phyloP scores from a whole-genome alignment of 2,888 invertebrate species.

The Adela reaumurella region DNA sequence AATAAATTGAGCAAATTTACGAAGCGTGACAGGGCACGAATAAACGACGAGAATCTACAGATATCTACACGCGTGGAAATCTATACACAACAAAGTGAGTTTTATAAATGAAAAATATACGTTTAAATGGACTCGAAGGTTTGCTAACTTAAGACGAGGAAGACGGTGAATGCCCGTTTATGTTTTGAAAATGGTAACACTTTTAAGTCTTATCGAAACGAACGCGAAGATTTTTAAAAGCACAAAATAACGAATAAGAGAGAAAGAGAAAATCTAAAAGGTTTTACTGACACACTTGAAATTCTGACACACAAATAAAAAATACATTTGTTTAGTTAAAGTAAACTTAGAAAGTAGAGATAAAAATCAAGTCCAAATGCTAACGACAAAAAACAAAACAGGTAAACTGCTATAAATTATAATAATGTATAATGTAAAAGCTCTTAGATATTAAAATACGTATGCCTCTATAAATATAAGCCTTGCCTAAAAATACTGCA shows the following conservation, averaged over 20 bases:
- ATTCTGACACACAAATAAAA: too few relatives aligned
- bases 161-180: neutral
- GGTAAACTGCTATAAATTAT: slow-evolving; percentile 17
- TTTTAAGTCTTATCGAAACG: neutral
- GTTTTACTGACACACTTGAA: too few relatives aligned
- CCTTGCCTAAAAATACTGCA: slow-evolving; percentile 6
- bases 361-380: too few relatives aligned
- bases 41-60: slow-evolving; percentile 1
- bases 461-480: slow-evolving; percentile 19
- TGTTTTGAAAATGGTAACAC: neutral
- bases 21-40: slow-evolving; percentile 15
- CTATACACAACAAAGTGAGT: slow-evolving; percentile 46
- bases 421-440: slow-evolving; percentile 11
- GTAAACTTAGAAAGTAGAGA: too few relatives aligned
- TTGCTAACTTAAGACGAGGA: neutral
- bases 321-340: too few relatives aligned
- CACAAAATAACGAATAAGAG: too few relatives aligned
- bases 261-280: too few relatives aligned
- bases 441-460: slow-evolving; percentile 19
- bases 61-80: slow-evolving; percentile 12
- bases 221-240: too few relatives aligned
- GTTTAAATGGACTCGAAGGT: too few relatives aligned
- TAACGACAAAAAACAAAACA: too few relatives aligned
- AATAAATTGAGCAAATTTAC: slow-evolving; percentile 40
- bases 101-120: neutral